phyloP scores from a whole-genome alignment of 2,113 vertebrate species.

The Ploceus nigricollis region DNA sequence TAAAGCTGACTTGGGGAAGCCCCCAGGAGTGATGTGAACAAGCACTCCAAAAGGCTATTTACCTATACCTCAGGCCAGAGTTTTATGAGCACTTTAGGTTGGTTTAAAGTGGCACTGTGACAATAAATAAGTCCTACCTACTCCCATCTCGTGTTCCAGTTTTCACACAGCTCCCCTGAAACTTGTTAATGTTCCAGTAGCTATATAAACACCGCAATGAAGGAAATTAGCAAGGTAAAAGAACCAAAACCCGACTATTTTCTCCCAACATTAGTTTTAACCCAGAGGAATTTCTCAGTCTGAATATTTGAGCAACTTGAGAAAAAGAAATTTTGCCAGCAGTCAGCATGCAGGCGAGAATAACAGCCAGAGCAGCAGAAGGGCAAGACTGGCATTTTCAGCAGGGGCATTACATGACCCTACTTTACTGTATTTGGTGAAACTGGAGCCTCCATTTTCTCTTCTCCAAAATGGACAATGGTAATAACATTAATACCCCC shows the following conservation, averaged over 20 bases:
- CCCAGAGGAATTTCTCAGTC: neutral
- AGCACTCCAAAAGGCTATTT: neutral
- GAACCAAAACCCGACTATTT: neutral
- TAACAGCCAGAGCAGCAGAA: neutral
- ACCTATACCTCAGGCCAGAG: neutral
- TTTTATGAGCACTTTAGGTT: neutral
- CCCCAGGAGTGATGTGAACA: neutral
- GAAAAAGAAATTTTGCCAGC: neutral
- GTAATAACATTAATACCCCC: neutral
- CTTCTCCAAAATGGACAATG: neutral
- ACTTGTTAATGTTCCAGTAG: neutral
- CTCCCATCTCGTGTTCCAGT: neutral
- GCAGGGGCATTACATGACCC: neutral
- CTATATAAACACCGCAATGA: neutral
- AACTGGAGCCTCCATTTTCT: neutral
- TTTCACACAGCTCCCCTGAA: neutral
- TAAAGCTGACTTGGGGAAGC: neutral
- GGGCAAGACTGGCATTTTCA: neutral
- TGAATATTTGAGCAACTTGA: neutral
- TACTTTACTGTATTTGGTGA: neutral
- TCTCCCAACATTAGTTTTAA: neutral
- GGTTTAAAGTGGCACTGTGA: neutral
- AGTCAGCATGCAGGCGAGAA: neutral
- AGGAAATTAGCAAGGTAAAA: neutral
- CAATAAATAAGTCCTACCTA: neutral